phyloP scores from a whole-genome alignment of 2,113 vertebrate species.

The Sander lucioperca region DNA sequence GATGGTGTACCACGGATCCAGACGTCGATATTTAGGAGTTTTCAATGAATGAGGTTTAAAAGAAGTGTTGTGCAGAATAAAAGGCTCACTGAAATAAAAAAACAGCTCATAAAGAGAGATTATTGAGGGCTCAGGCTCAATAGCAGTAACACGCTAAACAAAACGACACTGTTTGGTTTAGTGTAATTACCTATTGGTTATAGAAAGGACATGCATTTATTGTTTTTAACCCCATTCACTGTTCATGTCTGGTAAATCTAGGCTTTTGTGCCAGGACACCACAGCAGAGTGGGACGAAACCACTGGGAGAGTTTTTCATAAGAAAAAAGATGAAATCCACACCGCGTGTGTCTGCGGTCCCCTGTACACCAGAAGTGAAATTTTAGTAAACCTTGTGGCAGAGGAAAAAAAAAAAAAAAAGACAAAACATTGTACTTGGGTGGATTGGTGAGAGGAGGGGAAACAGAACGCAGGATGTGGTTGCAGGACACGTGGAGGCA shows the following conservation, averaged over 20 bases:
- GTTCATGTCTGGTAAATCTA: background rate
- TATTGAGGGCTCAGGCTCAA: background rate
- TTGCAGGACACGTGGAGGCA: constrained; percentile 35
- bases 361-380: background rate
- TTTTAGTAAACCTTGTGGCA: background rate
- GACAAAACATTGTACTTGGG: constrained; percentile 36
- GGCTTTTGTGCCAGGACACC: background rate
- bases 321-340: background rate
- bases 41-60: constrained; percentile 3
- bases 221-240: background rate
- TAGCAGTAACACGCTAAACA: constrained; percentile 7
- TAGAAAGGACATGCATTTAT: background rate
- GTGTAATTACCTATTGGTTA: constrained; percentile 14
- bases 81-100: background rate
- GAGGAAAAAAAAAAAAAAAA: background rate
- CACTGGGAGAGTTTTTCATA: background rate
- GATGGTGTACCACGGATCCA: background rate
- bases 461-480: background rate
- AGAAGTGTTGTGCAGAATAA: background rate
- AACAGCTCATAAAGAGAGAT: background rate
- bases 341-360: background rate
- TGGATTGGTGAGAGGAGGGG: constrained; percentile 8
- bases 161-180: background rate
- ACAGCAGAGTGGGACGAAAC: background rate
- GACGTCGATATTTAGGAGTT: background rate